phyloP scores from a whole-genome alignment of 2,113 vertebrate species.

The Empidonax alnorum region DNA sequence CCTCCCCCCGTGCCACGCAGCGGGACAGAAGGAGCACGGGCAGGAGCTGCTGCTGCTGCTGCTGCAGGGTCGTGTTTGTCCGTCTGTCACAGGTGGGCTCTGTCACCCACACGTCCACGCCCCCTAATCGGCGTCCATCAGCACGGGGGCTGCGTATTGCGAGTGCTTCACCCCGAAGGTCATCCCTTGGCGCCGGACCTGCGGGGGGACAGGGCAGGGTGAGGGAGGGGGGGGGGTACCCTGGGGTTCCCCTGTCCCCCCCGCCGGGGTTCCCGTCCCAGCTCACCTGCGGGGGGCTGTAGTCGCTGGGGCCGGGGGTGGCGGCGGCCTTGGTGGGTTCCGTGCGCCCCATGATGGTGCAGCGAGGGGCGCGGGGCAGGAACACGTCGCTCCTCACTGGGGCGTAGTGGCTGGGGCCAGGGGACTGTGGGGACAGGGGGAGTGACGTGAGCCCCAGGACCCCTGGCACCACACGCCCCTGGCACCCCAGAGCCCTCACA shows the following conservation, averaged over 20 bases:
- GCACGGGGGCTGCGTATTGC: neutral
- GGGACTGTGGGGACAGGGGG: neutral
- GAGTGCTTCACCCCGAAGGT: neutral
- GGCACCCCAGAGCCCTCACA: neutral
- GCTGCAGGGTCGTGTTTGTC: neutral
- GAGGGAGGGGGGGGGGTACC: too few species aligned
- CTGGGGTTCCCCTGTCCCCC: too few species aligned
- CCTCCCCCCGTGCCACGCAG: neutral
- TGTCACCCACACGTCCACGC: neutral
- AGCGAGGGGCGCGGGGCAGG: neutral
- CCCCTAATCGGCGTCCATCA: neutral
- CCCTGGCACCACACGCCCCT: neutral
- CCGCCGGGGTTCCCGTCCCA: neutral
- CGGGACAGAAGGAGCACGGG: too few species aligned
- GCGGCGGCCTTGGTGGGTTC: neutral
- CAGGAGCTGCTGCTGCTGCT: neutral
- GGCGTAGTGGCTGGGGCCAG: neutral
- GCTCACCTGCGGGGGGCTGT: neutral
- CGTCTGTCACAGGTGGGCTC: neutral
- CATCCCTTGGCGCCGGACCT: neutral
- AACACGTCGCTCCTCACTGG: neutral
- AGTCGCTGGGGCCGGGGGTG: neutral
- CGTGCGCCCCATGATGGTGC: neutral
- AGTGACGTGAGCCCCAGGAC: neutral
- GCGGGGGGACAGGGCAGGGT: neutral